Conservation (phyloP, 2,888 invertebrate genomes). For the Drosophila bunnanda region DNA sequence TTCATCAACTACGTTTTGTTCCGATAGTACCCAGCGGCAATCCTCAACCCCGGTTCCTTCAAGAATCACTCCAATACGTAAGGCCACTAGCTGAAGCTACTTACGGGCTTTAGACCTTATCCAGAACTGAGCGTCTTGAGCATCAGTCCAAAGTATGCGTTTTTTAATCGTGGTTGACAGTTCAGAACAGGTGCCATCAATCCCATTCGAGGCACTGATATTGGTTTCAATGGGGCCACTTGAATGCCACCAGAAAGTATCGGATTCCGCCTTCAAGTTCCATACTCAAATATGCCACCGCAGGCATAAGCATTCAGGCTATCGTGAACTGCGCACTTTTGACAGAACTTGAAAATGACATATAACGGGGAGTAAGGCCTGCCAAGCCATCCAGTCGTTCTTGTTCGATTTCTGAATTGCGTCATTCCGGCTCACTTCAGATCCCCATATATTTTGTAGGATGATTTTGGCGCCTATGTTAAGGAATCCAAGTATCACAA, state of each 20-base stretch:
- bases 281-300: not conserved
- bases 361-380: not conserved
- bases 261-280: not conserved
- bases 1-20: not conserved
- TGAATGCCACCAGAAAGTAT: not conserved
- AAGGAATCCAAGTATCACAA: not conserved
- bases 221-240: conserved; percentile 1
- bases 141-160: not conserved
- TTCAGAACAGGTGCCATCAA: conserved; percentile 5
- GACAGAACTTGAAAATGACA: not conserved
- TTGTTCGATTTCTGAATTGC: not conserved
- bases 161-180: not conserved
- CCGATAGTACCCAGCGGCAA: not conserved
- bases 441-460: conserved; percentile 4
- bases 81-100: not conserved
- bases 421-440: not conserved
- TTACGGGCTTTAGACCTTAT: not conserved
- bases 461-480: not conserved
- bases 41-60: not conserved
- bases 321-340: not conserved
- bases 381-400: not conserved
- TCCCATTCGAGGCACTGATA: conserved; percentile 4
- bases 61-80: not conserved
- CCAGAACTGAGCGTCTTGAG: not conserved
- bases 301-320: not conserved